phyloP scores from a whole-genome alignment of 2,888 invertebrate genomes.

The Epirrita christyi region DNA sequence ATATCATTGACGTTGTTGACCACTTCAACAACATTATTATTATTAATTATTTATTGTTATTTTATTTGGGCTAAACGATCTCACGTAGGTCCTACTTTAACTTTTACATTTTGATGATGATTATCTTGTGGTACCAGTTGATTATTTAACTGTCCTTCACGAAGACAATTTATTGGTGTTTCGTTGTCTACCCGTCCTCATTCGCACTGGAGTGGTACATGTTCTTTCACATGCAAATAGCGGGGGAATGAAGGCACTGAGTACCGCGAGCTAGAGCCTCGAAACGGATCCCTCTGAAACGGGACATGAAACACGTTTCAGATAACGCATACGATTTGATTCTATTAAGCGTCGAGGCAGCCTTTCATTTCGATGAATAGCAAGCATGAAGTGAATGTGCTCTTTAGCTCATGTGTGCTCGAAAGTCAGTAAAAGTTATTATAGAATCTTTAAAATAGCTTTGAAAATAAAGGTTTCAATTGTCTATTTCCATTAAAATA shows the following conservation, averaged over 20 bases:
- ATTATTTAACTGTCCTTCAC: constrained; percentile 3
- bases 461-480: too few species aligned
- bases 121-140: constrained; percentile 9
- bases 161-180: constrained; percentile 34
- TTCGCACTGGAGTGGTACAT: constrained; percentile 52
- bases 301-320: constrained; percentile 70
- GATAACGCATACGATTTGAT: constrained; percentile 71
- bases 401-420: neutral
- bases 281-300: constrained; percentile 42
- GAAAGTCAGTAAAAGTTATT: too few species aligned
- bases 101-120: too few species aligned
- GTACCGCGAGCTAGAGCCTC: constrained; percentile 24
- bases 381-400: constrained; percentile 21
- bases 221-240: constrained; percentile 73
- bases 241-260: constrained; percentile 42
- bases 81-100: too few species aligned
- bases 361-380: constrained; percentile 36
- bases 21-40: too few species aligned
- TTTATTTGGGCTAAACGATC: too few species aligned
- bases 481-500: too few species aligned
- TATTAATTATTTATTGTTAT: too few species aligned
- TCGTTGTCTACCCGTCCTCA: constrained; percentile 50
- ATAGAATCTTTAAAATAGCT: too few species aligned
- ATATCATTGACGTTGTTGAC: too few species aligned
- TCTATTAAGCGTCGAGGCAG: constrained; percentile 52